Base-by-base conservation (phyloP, 1,140 invertebrate species). In the Pygmarrhopalites habei region DNA sequence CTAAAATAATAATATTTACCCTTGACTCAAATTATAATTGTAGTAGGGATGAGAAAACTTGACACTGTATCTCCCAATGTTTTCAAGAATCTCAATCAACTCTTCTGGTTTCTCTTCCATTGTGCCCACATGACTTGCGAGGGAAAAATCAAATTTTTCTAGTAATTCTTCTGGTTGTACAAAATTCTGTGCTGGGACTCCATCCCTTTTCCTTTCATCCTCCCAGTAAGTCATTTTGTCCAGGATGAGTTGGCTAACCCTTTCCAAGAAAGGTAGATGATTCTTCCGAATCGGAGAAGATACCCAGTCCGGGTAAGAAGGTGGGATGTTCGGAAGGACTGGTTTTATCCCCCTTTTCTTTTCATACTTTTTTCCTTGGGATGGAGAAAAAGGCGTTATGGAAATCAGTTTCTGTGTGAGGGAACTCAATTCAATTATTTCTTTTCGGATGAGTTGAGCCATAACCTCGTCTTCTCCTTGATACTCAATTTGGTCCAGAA, bases 21-120 rank as follows among this genome's bases (percentile, higher is more conserved):
- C 60, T 5, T 49, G n/a, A 29, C 26, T 19, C 1, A 28, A 19
- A 17, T 62, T 29, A 2, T 55, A 49, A 30, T 53, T 32, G 39
- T 56, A 62, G 28, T 30, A 62, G 17, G 60, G 60, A 30, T 62
- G 60, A 19, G 29, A 44, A 17, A 26, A 25, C 7, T 62, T 51
- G 2, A 32, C 47, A 25, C 52, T 62, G 39, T 55, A 56, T 32
- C 56, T 56, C 1, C 28, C 19, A 17, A 55, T 26, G 5, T 55
- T n/a, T 7, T 43, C 29, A 12, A 62, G 17, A 10, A 62, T 5
- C 2, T 55, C 17, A 19, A 62, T 14, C 28, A 62, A 30, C 14
- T 52, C 25, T 7, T 15, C 32, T 5, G 52, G n/a, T 2, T 43
- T 32, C 19, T 39, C 46, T 19, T 26, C 32, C 32, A 26, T 30